A percentile compares a stretch with the other conserved stretches of the same genome.
Evolutionary conservation across 2,113 vertebrate genomes (phyloP).

Genomic region (Pipa parva): DNA sequence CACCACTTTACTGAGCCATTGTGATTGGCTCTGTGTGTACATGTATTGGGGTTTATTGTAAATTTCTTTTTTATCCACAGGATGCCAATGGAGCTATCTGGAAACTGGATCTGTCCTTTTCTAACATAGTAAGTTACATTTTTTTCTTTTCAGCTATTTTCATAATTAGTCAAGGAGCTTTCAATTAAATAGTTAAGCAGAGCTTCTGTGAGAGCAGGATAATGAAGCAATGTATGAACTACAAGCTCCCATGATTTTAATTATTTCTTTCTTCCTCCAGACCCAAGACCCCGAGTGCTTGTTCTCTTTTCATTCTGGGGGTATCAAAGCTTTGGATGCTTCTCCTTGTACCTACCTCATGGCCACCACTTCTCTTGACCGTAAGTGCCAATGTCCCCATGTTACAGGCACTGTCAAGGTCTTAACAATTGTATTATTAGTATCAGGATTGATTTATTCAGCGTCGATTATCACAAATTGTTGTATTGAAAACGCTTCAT

Average conservation of each 20-base stretch:
- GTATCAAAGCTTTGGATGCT: slow-evolving; percentile 69
- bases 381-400: slow-evolving; percentile 59
- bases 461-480: too few relatives aligned
- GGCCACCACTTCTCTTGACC: slow-evolving; percentile 78
- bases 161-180: background rate
- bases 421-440: too few relatives aligned
- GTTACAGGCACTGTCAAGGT: background rate
- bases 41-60: too few relatives aligned
- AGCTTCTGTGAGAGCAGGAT: too few relatives aligned
- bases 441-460: too few relatives aligned
- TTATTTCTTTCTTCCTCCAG: slow-evolving; percentile 58
- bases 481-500: too few relatives aligned
- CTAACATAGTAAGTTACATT: slow-evolving; percentile 71
- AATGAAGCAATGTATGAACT: background rate
- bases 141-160: slow-evolving; percentile 25
- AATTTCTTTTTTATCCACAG: slow-evolving; percentile 60
- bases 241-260: background rate
- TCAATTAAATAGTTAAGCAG: background rate
- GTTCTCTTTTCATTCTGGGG: slow-evolving; percentile 78
- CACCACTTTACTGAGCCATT: too few relatives aligned
- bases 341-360: slow-evolving; percentile 82
- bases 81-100: slow-evolving; percentile 85
- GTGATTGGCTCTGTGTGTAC: too few relatives aligned
- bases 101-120: slow-evolving; percentile 92
- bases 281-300: slow-evolving; percentile 78